These are phyloP conservation scores for Meiosimyza decipiens DNA, from an alignment of 2,888 invertebrate genomes.

Conservation along the genomic window DNA sequence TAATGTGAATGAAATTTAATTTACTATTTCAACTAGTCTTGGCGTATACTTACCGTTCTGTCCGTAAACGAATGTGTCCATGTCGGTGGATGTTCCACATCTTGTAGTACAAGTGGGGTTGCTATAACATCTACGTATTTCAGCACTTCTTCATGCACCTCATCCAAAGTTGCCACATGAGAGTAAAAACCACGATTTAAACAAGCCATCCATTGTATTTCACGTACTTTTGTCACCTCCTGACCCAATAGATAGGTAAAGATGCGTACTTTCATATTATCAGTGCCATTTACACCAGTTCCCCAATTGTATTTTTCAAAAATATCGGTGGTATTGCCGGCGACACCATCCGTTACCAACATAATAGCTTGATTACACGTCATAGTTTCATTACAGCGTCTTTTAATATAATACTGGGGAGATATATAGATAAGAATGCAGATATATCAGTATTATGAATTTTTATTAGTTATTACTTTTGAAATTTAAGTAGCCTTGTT, in stretches of 20 bases:
- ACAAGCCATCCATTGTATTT: conserved; percentile 95
- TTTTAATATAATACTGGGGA: conserved; percentile 67
- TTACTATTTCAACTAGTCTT: background rate
- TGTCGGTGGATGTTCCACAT: conserved; percentile 80
- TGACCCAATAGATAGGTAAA: conserved; percentile 96
- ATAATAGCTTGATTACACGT: conserved; percentile 96
- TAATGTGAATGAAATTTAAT: background rate
- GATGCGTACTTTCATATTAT: conserved; percentile 84
- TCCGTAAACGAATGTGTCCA: conserved; percentile 97
- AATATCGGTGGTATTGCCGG: conserved; percentile 86
- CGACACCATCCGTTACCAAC: conserved; percentile 95
- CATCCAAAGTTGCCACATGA: conserved; percentile 94
- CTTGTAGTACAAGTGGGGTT: conserved; percentile 82
- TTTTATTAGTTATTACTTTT: background rate
- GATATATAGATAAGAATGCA: background rate
- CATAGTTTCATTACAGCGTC: conserved; percentile 70
- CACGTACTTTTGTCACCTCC: conserved; percentile 89
- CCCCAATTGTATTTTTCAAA: conserved; percentile 84
- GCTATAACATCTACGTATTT: conserved; percentile 97
- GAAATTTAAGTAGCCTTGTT: background rate
- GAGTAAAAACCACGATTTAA: conserved; percentile 94
- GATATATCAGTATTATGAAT: background rate
- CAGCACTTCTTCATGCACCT: conserved; percentile 95
- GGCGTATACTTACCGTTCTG: conserved; percentile 73
- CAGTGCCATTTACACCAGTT: conserved; percentile 72